These are phyloP conservation scores for Anabacerthia variegaticeps DNA, from an alignment of 2,797 vertebrate genomes.

Conservation along the genomic window DNA sequence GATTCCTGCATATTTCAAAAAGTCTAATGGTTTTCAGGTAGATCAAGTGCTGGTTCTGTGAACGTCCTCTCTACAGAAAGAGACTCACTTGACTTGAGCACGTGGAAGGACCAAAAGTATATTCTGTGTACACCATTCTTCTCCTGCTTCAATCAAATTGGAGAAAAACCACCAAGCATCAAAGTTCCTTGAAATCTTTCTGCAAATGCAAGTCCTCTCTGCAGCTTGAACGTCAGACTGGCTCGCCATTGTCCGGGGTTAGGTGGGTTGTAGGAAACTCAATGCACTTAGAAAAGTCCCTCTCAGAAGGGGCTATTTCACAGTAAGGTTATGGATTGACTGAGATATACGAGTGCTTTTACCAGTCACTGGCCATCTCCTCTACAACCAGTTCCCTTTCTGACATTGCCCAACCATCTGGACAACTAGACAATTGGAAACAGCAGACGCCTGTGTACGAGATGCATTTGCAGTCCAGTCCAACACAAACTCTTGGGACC, in stretches of 20 bases:
- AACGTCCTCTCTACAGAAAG: conserved; percentile 8
- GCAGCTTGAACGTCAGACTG: not conserved
- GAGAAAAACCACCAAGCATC: not conserved
- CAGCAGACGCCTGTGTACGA: conserved; percentile 22
- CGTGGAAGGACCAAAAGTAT: not conserved
- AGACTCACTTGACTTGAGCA: conserved; percentile 27
- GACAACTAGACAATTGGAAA: conserved; percentile 29
- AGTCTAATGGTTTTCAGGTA: conserved; percentile 64
- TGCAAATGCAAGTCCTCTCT: conserved; percentile 39
- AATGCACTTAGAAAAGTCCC: conserved; percentile 52
- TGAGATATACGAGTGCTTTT: conserved; percentile 34
- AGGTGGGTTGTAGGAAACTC: conserved; percentile 30
- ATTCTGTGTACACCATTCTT: not conserved
- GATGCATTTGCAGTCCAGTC: conserved; percentile 9
- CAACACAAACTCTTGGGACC: conserved; percentile 47
- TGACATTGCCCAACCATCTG: not conserved
- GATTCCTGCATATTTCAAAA: conserved; percentile 69
- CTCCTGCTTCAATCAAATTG: not conserved
- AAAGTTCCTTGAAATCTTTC: not conserved
- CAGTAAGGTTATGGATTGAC: conserved; percentile 55
- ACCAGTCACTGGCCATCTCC: conserved; percentile 38
- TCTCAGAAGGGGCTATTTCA: conserved; percentile 50
- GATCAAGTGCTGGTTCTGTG: conserved; percentile 63
- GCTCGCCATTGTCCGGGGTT: not conserved
- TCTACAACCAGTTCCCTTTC: conserved; percentile 37